These are phyloP conservation scores for Peromyscus attwateri DNA, from an alignment of 2,797 vertebrate genomes.

Conservation along the genomic window DNA sequence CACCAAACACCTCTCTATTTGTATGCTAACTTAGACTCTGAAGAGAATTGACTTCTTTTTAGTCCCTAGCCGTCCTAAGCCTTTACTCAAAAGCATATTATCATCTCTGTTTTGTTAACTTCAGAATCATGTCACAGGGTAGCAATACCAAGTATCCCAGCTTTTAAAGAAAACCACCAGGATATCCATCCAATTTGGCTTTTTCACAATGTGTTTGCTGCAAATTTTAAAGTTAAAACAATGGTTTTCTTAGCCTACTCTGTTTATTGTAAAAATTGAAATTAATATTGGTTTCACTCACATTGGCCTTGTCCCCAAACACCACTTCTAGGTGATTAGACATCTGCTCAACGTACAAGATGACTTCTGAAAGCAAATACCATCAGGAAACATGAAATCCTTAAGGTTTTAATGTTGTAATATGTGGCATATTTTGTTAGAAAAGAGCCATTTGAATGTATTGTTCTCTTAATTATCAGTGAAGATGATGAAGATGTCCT, in stretches of 20 bases:
- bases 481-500: background rate
- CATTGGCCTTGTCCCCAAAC: background rate
- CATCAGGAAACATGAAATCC: background rate
- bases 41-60: background rate
- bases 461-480: background rate
- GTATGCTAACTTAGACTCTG: background rate
- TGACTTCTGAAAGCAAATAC: slow-evolving; percentile 35
- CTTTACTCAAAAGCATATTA: slow-evolving; percentile 17
- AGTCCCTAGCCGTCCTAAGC: background rate
- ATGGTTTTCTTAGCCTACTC: background rate
- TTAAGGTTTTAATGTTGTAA: background rate
- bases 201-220: background rate
- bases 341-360: background rate
- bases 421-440: background rate
- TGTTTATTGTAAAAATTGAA: slow-evolving; percentile 48
- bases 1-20: background rate
- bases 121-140: fast-evolving
- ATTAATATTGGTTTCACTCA: slow-evolving; percentile 18
- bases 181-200: background rate
- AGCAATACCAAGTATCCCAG: background rate
- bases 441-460: background rate
- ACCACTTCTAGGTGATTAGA: background rate
- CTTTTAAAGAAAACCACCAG: slow-evolving; percentile 55
- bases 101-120: slow-evolving; percentile 56
- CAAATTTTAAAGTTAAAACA: background rate